Base-by-base conservation (phyloP, 2,797 vertebrate species). In the Enteromius unitaeniatus region DNA sequence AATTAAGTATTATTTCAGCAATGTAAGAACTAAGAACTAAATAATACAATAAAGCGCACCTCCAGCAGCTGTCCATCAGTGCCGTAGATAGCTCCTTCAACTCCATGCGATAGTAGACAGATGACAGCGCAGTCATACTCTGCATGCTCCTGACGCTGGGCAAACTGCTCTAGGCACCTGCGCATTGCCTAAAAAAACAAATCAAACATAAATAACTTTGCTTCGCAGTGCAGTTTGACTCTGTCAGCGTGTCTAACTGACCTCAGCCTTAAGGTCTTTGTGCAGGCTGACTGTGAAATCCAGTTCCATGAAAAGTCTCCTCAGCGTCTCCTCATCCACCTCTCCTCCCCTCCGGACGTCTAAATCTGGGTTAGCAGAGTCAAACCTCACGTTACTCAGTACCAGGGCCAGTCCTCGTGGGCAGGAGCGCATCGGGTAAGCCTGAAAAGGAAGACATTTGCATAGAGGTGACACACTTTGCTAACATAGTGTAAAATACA, bases 21-120 rank as follows among this genome's bases (percentile, higher is more conserved):
- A n/a, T n/a, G n/a, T n/a, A n/a, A n/a, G n/a, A n/a, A 31, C 28
- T 31, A 31, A 31, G 31, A 31, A 31, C 3, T 37, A 23, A 28
- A 15, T 40, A 42, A 26, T 75, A 17, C 42, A 65, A 15, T 19
- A 19, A 84, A 19, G 17, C 14, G 2, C 42, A 99, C 98, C 96
- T 97, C 93, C 34, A 99, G 91, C 14, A 97, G 92, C 70, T 95
- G 93, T 77, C 97, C 97, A 1, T 99, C 98, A 58, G 93, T 95
- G 64, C 98, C 98, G 2, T 98, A 99, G 87, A 99, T 82, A 0
- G 95, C 96, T 49, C 98, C 98, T 31, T 99, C 98, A 67, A 97
- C 93, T 14, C 98, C 98, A 0, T 99, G 98, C 1, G 98, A 99
- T 34, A 99, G 96, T 79, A 99, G 92, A 84, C 97, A 97, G 84